phyloP scores from a whole-genome alignment of 2,888 invertebrate genomes.

The Scelioninae gen. 2 region DNA sequence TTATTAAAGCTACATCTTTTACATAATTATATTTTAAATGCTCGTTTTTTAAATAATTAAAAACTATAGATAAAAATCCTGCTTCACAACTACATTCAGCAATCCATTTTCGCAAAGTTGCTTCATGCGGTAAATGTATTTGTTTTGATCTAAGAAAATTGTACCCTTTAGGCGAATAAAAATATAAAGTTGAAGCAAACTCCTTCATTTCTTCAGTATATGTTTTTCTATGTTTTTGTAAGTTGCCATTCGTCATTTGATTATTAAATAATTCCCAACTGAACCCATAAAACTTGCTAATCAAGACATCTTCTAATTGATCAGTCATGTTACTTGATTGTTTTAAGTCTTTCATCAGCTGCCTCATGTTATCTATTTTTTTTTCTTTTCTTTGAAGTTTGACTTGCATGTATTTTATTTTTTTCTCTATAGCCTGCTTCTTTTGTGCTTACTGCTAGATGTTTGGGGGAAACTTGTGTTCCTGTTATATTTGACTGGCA shows the following conservation, averaged over 20 bases:
- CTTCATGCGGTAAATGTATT: constrained; percentile 3
- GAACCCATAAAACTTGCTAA: not conserved
- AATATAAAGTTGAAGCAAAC: too few relatives aligned
- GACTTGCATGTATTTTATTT: too few relatives aligned
- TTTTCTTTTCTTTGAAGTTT: too few relatives aligned
- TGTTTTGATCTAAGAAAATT: constrained; percentile 20
- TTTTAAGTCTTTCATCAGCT: not conserved
- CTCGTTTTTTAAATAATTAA: constrained; percentile 9
- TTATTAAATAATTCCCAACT: constrained; percentile 10
- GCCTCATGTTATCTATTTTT: too few relatives aligned
- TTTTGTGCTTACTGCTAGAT: too few relatives aligned
- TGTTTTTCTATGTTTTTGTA: not conserved
- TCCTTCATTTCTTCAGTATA: constrained; percentile 35
- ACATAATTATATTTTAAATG: not conserved
- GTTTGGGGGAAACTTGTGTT: too few relatives aligned
- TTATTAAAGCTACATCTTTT: constrained; percentile 26
- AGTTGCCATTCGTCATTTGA: not conserved
- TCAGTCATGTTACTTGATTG: not conserved
- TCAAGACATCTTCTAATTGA: not conserved
- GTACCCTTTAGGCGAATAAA: constrained; percentile 38
- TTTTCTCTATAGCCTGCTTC: too few relatives aligned
- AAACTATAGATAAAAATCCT: constrained; percentile 29
- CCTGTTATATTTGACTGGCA: too few relatives aligned
- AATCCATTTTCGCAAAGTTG: constrained; percentile 31
- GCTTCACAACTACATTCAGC: constrained; percentile 17